Base-by-base conservation (phyloP, 2,113 vertebrate genomes). In the Scatophagus argus region DNA sequence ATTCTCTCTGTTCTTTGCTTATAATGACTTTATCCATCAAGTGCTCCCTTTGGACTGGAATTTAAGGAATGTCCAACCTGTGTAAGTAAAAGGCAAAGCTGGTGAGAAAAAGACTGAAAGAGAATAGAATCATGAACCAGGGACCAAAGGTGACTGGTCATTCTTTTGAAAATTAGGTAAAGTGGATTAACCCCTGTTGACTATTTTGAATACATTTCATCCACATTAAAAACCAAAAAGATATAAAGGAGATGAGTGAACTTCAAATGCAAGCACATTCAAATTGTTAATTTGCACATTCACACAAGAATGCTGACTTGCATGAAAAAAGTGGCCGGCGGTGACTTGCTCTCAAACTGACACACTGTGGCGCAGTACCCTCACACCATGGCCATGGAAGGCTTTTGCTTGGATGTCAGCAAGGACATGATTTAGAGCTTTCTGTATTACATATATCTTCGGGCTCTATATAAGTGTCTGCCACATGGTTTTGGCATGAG, bases 361-460 rank as follows among this genome's bases (percentile, higher is more conserved):
- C 87, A 51, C 88, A 72, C 71, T 70, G 83, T 87, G 85, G 87
- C 69, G 72, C 77, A 88, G 82, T 68, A 43, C 77, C 68, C 64
- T 70, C 23, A 6, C 66, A 29, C 39, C 72, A 44, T 55, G 41
- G 62, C 59, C 38, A 17, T 41, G 34, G 41, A 73, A 77, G 54
- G 32, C 70, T 82, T 82, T 74, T 81, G 34, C 34, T 56, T 74
- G 63, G 46, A 85, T 65, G 54, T 81, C 58, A 82, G 68, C 71
- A 60, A 81, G 39, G 65, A 79, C 74, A 0, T 68, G 54, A 86
- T 80, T 46, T 66, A 62, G 61, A 80, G 69, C 65, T 60, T 47
- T 80, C 60, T 68, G 23, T 68, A 62, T 79, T 82, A 90, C 86
- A 89, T 78, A 79, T 80, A 85, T 84, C 86, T 89, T 23, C 51